Percentiles rank a stretch among this genome's conserved stretches.
Evolutionary conservation across 2,113 vertebrate species (phyloP).

Genomic region (Castor canadensis): DNA sequence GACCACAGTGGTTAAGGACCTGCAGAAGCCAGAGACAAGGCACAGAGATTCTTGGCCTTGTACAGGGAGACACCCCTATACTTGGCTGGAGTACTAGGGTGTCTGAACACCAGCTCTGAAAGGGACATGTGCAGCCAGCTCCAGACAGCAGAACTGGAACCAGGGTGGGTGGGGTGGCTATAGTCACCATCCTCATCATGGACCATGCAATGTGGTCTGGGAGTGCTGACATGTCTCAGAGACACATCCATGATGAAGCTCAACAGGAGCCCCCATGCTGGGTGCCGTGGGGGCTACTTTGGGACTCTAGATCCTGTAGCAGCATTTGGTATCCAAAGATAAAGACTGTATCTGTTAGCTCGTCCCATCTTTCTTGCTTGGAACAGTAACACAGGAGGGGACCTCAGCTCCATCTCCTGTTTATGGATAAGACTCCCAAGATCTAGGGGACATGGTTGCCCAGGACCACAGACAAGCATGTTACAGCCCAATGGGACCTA

Average conservation of each 20-base stretch:
- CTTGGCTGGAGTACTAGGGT: background rate
- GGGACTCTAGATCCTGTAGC: background rate
- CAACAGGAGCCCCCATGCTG: background rate
- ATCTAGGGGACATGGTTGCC: background rate
- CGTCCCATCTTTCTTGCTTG: background rate
- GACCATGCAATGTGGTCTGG: background rate
- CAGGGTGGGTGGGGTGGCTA: accelerated
- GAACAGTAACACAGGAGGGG: background rate
- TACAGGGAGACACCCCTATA: too few species aligned
- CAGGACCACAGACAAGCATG: background rate
- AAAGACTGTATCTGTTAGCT: accelerated
- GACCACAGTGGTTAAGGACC: accelerated
- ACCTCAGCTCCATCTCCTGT: background rate
- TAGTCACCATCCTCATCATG: background rate
- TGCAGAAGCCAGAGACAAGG: background rate
- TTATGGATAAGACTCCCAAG: background rate
- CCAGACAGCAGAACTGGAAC: background rate
- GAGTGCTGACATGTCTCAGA: background rate
- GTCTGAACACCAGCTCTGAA: too few species aligned
- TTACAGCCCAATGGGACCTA: background rate
- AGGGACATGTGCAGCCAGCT: accelerated
- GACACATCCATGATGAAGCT: accelerated
- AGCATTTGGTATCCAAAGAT: background rate
- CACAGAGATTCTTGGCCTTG: background rate
- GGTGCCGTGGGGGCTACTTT: accelerated